Conservation (phyloP, 2,113 vertebrate species). For the Fukomys damarensis region DNA sequence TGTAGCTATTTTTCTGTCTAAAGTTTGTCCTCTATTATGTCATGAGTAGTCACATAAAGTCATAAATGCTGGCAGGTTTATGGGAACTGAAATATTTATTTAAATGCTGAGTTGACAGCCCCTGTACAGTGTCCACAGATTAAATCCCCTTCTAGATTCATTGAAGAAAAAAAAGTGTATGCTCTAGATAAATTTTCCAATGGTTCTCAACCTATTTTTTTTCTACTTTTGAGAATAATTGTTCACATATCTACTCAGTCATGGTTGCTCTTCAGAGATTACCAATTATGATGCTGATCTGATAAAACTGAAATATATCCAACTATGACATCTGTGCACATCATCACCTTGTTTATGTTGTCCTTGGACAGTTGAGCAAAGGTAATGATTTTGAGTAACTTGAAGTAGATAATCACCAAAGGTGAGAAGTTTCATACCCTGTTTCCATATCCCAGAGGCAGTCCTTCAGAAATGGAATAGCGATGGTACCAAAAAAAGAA, state of each 20-base stretch:
- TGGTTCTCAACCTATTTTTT: conserved; percentile 15
- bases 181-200: not conserved
- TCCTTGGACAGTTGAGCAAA: conserved; percentile 8
- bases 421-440: conserved; percentile 66
- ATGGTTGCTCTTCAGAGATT: conserved; percentile 62
- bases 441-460: conserved; percentile 31
- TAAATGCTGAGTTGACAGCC: conserved; percentile 21
- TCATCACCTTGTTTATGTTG: conserved; percentile 36
- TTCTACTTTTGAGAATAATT: not conserved
- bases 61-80: conserved; percentile 51
- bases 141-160: conserved; percentile 9
- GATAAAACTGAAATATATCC: conserved; percentile 60
- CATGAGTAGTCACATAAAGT: conserved; percentile 70
- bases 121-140: not conserved
- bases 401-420: conserved; percentile 68
- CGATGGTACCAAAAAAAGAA: conserved; percentile 6
- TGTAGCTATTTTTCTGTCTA: conserved; percentile 24
- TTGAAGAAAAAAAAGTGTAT: conserved; percentile 52
- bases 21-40: conserved; percentile 70
- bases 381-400: conserved; percentile 76
- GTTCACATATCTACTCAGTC: conserved; percentile 14
- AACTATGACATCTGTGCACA: conserved; percentile 63
- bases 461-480: conserved; percentile 53
- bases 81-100: conserved; percentile 26
- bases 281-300: conserved; percentile 67